Evolutionary conservation across 1,140 invertebrate species (phyloP).

Genomic region (Whitmania pigra): DNA sequence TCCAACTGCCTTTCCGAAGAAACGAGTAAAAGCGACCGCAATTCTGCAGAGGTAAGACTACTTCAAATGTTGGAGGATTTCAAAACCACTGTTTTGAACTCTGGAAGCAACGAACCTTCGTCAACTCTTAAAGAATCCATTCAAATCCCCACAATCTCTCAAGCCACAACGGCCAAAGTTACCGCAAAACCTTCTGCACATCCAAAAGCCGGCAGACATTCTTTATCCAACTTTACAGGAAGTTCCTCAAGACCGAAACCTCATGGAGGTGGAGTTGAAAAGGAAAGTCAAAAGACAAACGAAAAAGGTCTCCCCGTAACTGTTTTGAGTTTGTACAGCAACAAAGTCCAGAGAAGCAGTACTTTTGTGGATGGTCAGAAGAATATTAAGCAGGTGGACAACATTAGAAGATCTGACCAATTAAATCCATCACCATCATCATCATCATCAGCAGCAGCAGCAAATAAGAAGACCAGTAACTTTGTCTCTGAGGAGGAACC

Average conservation of each 20-base stretch:
- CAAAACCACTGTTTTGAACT: no score
- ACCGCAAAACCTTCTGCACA: not conserved
- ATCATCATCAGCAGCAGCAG: not conserved
- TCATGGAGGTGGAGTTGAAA: not conserved
- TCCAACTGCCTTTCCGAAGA: not conserved
- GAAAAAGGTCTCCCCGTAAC: not conserved
- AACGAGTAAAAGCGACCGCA: not conserved
- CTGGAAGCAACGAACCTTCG: no score
- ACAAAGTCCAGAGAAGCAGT: not conserved
- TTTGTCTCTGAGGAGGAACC: not conserved
- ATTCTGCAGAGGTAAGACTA: not conserved
- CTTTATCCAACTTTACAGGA: no score
- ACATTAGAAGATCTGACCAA: no score
- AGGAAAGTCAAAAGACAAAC: not conserved
- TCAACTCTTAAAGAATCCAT: no score
- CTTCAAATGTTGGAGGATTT: no score
- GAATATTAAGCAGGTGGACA: no score
- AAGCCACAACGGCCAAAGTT: no score
- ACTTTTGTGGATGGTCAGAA: not conserved
- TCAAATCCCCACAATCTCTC: no score
- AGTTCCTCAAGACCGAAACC: no score
- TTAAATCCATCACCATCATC: not conserved
- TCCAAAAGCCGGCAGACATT: not conserved
- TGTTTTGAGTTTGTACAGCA: not conserved
- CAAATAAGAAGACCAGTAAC: not conserved